phyloP scores from a whole-genome alignment of 35 echinoderm and acorn worm genomes.

The Lytechinus pictus region DNA sequence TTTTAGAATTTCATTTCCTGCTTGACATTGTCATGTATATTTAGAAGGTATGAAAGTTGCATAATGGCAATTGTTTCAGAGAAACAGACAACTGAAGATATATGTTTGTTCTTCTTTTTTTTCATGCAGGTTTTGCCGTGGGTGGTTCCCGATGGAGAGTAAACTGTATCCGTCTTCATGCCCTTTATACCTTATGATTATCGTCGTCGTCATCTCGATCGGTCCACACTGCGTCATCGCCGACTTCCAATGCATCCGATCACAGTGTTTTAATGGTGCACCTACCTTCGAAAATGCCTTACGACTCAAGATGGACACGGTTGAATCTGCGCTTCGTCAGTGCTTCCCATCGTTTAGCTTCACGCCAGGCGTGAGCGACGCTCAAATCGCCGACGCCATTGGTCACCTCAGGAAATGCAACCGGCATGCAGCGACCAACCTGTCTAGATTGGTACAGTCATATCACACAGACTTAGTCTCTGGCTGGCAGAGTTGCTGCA shows the following conservation, averaged over 20 bases:
- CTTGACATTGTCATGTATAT: no score
- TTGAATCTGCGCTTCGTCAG: not conserved
- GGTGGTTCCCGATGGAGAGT: conserved; percentile 5
- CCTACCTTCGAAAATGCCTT: conserved; percentile 26
- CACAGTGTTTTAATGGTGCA: not conserved
- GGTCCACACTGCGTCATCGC: conserved; percentile 24
- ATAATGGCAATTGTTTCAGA: no score
- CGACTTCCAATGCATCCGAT: conserved; percentile 16
- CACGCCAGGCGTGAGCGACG: not conserved
- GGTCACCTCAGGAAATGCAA: not conserved
- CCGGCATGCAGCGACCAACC: not conserved
- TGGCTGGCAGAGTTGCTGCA: conserved; percentile 21
- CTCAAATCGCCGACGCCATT: not conserved
- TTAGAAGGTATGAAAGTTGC: no score
- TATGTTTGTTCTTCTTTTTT: not conserved
- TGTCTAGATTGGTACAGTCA: not conserved
- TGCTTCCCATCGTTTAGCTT: conserved; percentile 23
- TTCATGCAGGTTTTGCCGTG: not conserved
- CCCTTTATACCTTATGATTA: not conserved
- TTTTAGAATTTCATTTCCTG: no score
- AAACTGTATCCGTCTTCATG: not conserved
- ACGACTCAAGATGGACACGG: conserved; percentile 5
- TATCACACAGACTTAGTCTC: conserved; percentile 2
- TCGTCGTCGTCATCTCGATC: not conserved
- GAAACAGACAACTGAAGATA: not conserved